phyloP scores from a whole-genome alignment of 2,113 vertebrate species.

The Anolis sagrei region DNA sequence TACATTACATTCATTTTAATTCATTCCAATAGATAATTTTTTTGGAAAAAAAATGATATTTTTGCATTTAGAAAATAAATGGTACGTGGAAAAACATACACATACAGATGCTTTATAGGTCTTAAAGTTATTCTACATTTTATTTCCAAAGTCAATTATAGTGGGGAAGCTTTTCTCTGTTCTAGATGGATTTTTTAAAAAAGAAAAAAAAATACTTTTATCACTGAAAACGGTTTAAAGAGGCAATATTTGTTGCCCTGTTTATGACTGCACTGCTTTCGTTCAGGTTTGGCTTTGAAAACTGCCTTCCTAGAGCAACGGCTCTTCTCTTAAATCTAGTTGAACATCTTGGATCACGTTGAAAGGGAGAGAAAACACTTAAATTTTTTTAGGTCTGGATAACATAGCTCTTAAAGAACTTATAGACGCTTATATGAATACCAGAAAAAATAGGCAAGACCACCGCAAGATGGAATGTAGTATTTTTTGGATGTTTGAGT shows the following conservation, averaged over 20 bases:
- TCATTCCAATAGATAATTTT: conserved; percentile 68
- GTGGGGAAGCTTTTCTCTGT: conserved; percentile 40
- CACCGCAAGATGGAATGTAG: background rate
- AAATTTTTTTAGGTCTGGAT: background rate
- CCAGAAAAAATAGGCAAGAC: background rate
- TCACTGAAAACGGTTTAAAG: conserved; percentile 44
- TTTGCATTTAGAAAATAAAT: conserved; percentile 63
- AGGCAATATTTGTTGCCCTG: conserved; percentile 35
- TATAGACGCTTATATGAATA: background rate
- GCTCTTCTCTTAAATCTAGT: conserved; percentile 48
- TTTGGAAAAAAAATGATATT: conserved; percentile 67
- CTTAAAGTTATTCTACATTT: conserved; percentile 44
- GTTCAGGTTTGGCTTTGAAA: conserved; percentile 18
- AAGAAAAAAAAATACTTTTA: conserved; percentile 42
- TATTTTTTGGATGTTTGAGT: background rate
- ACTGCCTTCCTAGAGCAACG: background rate
- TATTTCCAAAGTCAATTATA: conserved; percentile 34
- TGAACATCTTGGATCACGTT: conserved; percentile 34
- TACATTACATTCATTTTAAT: conserved; percentile 60
- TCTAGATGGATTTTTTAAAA: conserved; percentile 23
- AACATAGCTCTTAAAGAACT: background rate
- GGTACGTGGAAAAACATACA: conserved; percentile 45
- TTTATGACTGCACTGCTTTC: conserved; percentile 59
- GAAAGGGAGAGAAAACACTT: background rate
- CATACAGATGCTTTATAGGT: conserved; percentile 51